Conservation (phyloP, 2,888 invertebrate genomes). For the Oligia strigilis region DNA sequence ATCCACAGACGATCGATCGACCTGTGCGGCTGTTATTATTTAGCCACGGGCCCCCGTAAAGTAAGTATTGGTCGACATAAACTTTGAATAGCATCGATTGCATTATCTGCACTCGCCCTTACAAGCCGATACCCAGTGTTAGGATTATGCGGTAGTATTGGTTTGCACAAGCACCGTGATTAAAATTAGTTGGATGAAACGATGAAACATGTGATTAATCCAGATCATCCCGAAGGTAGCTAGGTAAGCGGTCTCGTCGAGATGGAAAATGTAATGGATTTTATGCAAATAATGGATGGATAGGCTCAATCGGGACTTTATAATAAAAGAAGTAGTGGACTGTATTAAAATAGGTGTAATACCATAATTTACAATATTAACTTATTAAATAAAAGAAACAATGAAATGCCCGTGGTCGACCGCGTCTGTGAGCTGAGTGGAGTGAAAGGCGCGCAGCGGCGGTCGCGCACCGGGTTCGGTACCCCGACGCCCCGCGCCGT, state of each 20-base stretch:
- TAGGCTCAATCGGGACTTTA: too few species aligned
- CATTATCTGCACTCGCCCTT: slow-evolving; percentile 10
- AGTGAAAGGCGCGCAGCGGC: too few species aligned
- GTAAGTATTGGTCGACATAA: not conserved
- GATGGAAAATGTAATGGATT: slow-evolving; percentile 34
- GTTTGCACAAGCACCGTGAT: slow-evolving; percentile 57
- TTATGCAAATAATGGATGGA: slow-evolving; percentile 24
- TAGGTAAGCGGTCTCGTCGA: not conserved
- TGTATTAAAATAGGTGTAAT: too few species aligned
- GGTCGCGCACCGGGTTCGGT: too few species aligned
- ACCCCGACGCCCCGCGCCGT: too few species aligned
- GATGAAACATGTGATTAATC: slow-evolving; percentile 50
- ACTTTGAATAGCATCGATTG: not conserved
- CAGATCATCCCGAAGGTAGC: slow-evolving; percentile 26
- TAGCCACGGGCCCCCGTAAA: not conserved
- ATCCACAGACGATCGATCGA: too few species aligned
- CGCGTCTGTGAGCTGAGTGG: too few species aligned
- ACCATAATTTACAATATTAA: too few species aligned
- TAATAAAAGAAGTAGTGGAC: too few species aligned
- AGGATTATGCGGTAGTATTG: slow-evolving; percentile 50
- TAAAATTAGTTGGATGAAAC: slow-evolving; percentile 63
- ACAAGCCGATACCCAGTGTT: slow-evolving; percentile 39
- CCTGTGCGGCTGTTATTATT: too few species aligned
- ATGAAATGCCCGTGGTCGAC: too few species aligned
- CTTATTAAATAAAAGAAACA: too few species aligned